These are phyloP conservation scores for Ceriagrion tenellum DNA, from an alignment of 2,888 invertebrate species.

Conservation along the genomic window DNA sequence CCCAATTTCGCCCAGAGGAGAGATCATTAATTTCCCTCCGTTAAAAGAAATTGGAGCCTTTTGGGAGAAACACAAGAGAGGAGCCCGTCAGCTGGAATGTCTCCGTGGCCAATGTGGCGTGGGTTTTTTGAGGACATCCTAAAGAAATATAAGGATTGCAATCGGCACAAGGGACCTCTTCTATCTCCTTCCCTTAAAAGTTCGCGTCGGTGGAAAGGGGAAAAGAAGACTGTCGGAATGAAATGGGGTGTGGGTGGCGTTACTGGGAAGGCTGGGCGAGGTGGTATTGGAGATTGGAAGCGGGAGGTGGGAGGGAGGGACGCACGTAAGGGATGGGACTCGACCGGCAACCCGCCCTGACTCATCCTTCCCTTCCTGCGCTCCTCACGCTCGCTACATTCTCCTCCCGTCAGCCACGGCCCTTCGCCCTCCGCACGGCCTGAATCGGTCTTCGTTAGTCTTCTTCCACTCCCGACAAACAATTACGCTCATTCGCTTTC, in stretches of 20 bases:
- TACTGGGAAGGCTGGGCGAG: neutral
- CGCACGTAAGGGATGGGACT: neutral
- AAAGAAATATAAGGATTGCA: neutral
- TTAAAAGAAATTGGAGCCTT: too few species aligned
- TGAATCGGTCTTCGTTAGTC: conserved; percentile 47
- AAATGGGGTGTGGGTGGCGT: too few species aligned
- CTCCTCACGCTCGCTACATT: neutral
- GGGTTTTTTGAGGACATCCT: neutral
- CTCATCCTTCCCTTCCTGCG: neutral
- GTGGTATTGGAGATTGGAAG: neutral
- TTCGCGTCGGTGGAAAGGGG: too few species aligned
- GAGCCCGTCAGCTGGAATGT: neutral
- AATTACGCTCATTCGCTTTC: neutral
- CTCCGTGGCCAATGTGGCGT: neutral
- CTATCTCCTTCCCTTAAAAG: neutral
- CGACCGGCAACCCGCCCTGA: neutral
- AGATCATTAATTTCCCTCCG: neutral
- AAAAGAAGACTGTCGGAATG: neutral
- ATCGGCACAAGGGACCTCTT: neutral
- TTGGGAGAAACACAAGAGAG: too few species aligned
- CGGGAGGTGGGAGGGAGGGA: neutral
- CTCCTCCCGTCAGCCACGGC: neutral
- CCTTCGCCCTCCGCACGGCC: neutral
- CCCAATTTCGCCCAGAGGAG: too few species aligned
- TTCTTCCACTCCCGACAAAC: too few species aligned